Conservation (phyloP, 2,888 invertebrate genomes). For the Bembecia ichneumoniformis region DNA sequence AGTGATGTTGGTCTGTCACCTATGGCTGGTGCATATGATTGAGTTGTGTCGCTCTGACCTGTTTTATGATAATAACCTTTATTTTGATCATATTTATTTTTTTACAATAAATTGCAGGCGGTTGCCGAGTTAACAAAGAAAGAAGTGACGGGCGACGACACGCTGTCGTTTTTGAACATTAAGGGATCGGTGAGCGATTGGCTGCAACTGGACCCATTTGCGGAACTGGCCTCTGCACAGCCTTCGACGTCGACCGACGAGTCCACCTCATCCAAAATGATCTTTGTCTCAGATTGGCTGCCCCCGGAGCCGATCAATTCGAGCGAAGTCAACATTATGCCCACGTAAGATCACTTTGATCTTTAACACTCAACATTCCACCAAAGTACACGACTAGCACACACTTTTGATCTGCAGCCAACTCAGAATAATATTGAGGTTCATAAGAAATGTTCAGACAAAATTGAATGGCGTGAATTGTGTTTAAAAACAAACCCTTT, state of each 20-base stretch:
- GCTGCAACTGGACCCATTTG: conserved; percentile 44
- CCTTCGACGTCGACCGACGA: background rate
- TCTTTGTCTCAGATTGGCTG: conserved; percentile 73
- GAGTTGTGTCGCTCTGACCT: no score
- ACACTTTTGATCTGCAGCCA: no score
- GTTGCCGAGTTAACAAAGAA: background rate
- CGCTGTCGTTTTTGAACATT: conserved; percentile 44
- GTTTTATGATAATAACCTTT: no score
- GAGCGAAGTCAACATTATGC: conserved; percentile 69
- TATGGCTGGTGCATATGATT: no score
- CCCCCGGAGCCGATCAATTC: conserved; percentile 64
- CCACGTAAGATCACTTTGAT: conserved; percentile 71
- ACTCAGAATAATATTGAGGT: no score
- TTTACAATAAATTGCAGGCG: conserved; percentile 1
- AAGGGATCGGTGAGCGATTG: conserved; percentile 50
- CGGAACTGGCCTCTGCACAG: background rate
- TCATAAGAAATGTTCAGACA: no score
- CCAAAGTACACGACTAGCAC: no score
- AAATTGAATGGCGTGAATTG: no score
- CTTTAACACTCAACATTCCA: no score
- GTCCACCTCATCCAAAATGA: conserved; percentile 15
- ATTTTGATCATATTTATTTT: conserved; percentile 5
- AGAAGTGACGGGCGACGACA: conserved; percentile 21
- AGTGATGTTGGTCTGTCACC: no score
- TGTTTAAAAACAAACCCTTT: no score